Evolutionary conservation across 2,113 vertebrate genomes (phyloP).

Genomic region (Rhipidura dahli): DNA sequence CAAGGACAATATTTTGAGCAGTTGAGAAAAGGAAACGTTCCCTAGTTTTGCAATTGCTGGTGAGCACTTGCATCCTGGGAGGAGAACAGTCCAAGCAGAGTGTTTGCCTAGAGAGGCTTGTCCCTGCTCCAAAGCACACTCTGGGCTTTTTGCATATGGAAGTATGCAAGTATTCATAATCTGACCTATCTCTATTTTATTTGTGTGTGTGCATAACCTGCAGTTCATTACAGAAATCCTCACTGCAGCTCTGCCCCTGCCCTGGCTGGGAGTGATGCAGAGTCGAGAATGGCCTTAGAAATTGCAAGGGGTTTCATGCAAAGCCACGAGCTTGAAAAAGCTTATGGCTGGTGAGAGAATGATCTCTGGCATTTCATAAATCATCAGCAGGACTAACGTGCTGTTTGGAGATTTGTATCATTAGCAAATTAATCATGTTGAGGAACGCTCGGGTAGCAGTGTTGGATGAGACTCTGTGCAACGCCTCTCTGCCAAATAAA

Average conservation of each 20-base stretch:
- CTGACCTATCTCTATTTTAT: not conserved
- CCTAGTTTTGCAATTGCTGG: conserved; percentile 10
- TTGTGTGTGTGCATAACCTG: not conserved
- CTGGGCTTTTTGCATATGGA: not conserved
- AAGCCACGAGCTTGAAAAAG: not conserved
- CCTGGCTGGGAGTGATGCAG: not conserved
- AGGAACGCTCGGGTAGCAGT: not conserved
- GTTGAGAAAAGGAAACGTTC: conserved; percentile 8
- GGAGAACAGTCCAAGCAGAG: conserved; percentile 1
- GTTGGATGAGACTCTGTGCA: not conserved
- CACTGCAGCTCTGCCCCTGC: not conserved
- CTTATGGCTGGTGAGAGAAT: not conserved
- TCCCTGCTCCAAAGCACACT: conserved; percentile 54
- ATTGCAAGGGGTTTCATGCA: not conserved
- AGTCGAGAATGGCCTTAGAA: not conserved
- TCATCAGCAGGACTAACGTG: not conserved
- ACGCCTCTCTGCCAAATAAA: not conserved
- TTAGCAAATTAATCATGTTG: conserved; percentile 21
- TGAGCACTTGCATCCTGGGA: conserved; percentile 4
- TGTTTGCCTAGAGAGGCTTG: not conserved
- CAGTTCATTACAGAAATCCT: conserved; percentile 17
- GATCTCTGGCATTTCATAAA: conserved; percentile 58
- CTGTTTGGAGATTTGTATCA: conserved; percentile 22
- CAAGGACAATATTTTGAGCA: conserved; percentile 35
- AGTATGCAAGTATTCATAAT: conserved; percentile 8